Conservation (phyloP, 2,797 vertebrate genomes). For the Sebastes goodei region DNA sequence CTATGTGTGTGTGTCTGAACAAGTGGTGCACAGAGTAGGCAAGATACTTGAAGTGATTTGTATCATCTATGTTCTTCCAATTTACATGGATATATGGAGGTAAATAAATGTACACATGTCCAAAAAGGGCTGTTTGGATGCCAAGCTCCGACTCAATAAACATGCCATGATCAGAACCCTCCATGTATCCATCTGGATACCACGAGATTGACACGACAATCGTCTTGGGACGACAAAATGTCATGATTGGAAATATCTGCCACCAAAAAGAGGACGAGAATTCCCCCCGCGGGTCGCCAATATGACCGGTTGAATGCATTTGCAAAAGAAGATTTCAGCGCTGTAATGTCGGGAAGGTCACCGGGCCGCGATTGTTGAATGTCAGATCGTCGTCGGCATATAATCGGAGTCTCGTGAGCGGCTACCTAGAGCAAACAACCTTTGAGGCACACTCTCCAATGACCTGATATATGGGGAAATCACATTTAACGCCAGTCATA, state of each 20-base stretch:
- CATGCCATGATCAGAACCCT: neutral
- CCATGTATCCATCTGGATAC: slow-evolving; percentile 24
- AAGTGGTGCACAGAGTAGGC: neutral
- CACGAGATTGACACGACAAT: slow-evolving; percentile 47
- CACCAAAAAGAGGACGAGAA: neutral
- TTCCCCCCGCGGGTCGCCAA: slow-evolving; percentile 6
- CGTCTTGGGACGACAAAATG: slow-evolving; percentile 59
- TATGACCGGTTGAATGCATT: slow-evolving; percentile 24
- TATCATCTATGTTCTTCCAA: neutral
- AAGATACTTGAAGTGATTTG: slow-evolving; percentile 21
- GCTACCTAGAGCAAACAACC: slow-evolving; percentile 36
- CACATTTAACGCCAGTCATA: slow-evolving; percentile 46
- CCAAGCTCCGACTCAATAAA: neutral
- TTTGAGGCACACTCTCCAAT: slow-evolving; percentile 47
- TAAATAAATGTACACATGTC: slow-evolving; percentile 9
- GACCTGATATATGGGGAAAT: slow-evolving; percentile 47
- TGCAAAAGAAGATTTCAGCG: slow-evolving; percentile 49
- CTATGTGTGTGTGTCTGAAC: neutral
- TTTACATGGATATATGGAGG: slow-evolving; percentile 33
- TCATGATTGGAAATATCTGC: slow-evolving; percentile 51
- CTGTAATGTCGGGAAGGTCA: slow-evolving; percentile 40
- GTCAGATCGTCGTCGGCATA: slow-evolving; percentile 51
- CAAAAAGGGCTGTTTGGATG: neutral
- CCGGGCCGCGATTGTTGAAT: slow-evolving; percentile 33
- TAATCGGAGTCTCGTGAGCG: slow-evolving; percentile 14